Evolutionary conservation across 2,113 vertebrate species (phyloP), one percentile per base, ranked within the genome.

Genomic region (Nibea albiflora): DNA sequence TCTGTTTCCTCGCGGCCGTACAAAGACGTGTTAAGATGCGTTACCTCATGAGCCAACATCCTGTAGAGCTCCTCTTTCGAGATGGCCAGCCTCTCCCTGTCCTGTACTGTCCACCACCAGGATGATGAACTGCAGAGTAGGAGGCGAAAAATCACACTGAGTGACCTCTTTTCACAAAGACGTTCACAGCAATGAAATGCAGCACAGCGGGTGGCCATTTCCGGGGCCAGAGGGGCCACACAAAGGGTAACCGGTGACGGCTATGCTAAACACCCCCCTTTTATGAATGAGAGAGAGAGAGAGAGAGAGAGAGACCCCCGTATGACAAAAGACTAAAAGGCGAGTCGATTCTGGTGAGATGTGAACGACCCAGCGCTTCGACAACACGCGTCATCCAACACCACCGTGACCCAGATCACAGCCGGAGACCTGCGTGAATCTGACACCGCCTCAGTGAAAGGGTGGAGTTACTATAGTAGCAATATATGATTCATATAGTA

Each of bases 31-130:
- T 73, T 9, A 17, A n/a, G 14, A 24, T 15, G 46, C 96, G 46
- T 96, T 90, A 98, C 98, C 96, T 99, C 98, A 9, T 99, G 97
- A n/a, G 98, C 97, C 91, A 99, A 90, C 97, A 99, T 99, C 94
- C 97, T 97, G 90, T 99, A 99, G 80, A 99, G 96, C 84, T 99
- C 98, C 92, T 99, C 98, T 95, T 96, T 98, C 78, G 98, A 99
- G 93, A 99, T 97, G 62, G 96, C 97, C 92, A 99, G 97, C 20
- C 98, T 95, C 93, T 99, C 98, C 94, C 98, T 93, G 95, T 99
- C 98, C 98, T 58, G 98, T 99, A 94, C 98, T 99, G 95, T 99
- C 98, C 94, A 99, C 98, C 90, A 99, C 98, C 82, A 99, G 95
- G 61, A 99, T 99, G 81, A 99, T 97, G 94, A 99, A 99, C 98